Evolutionary conservation across 2,113 vertebrate genomes (phyloP), one percentile per base, ranked within the genome.

Genomic region (Poeciliopsis prolifica): DNA sequence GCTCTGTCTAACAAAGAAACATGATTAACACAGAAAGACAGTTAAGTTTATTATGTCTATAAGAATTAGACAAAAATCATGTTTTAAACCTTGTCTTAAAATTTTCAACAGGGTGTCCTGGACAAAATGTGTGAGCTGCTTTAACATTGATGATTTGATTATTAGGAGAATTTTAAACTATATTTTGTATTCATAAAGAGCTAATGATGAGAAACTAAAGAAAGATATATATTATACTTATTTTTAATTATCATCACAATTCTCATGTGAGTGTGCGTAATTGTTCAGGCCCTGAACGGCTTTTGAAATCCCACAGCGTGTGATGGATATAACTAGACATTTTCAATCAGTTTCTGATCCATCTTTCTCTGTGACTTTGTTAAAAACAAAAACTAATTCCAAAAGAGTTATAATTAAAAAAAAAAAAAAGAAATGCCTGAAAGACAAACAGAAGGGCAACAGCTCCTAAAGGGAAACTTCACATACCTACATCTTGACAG

Each of bases 401-500:
- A 42, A 28, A 66, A 66, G 17, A 14, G 19, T 65, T 11, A n/a
- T 2, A 58, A n/a, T 26, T 8, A 3, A 3, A 4, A 4, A 3
- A 4, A 4, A 3, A 48, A 11, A 62, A 35, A 48, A 22, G 78
- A 82, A 90, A 89, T 86, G 71, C 74, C 67, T 24, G 22, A 13
- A 48, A 60, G 51, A 88, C 75, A 68, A 65, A 75, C 76, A 28
- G 78, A 68, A 54, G 51, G 79, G 58, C 31, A 42, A 63, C 81
- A 77, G 75, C 84, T 80, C 89, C 87, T 72, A 76, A 66, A 86
- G 80, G 80, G 78, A 74, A 72, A 83, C 86, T 86, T 83, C 80
- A 35, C 70, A 64, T 58, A 44, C 63, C 70, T 37, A 65, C 69
- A 67, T 61, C 78, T 75, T 17, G 51, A 79, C 78, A 66, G 80